Percentiles rank a stretch among this genome's conserved stretches.
phyloP scores from a whole-genome alignment of 2,113 vertebrate genomes.

The Odobenus rosmarus region DNA sequence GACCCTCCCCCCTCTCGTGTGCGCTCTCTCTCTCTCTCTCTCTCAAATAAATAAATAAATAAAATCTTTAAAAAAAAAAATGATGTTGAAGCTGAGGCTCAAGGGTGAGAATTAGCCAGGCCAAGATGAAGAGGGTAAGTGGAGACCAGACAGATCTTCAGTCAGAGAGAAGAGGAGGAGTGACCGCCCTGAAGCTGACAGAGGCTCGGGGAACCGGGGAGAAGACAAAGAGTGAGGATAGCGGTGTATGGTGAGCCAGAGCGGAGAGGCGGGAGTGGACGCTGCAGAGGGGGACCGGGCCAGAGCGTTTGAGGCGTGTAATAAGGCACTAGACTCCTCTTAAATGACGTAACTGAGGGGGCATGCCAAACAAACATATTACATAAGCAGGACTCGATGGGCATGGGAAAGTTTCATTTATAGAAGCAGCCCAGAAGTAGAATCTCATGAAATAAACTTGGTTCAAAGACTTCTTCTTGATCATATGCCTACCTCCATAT shows the following conservation, averaged over 20 bases:
- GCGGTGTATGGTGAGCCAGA: neutral
- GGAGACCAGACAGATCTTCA: neutral
- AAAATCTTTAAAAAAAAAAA: too few relatives aligned
- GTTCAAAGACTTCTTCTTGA: conserved; percentile 24
- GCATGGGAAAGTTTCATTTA: neutral
- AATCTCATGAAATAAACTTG: neutral
- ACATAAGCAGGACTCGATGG: neutral
- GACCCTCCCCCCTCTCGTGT: too few relatives aligned
- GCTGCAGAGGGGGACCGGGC: neutral
- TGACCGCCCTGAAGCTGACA: neutral
- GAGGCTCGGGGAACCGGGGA: neutral
- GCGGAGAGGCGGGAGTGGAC: neutral
- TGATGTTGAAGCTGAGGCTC: neutral
- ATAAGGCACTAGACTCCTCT: neutral
- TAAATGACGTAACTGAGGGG: neutral
- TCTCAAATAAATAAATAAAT: too few relatives aligned
- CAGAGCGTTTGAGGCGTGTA: neutral
- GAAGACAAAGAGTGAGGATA: neutral
- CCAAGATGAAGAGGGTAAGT: neutral
- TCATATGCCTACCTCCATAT: conserved; percentile 12
- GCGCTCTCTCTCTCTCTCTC: too few relatives aligned
- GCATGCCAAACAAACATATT: neutral
- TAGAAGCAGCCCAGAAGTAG: neutral
- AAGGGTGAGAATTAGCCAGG: neutral
- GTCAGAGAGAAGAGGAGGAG: neutral